Conservation (phyloP, 1,140 invertebrate genomes). For the Holcopasites calliopsidis region DNA sequence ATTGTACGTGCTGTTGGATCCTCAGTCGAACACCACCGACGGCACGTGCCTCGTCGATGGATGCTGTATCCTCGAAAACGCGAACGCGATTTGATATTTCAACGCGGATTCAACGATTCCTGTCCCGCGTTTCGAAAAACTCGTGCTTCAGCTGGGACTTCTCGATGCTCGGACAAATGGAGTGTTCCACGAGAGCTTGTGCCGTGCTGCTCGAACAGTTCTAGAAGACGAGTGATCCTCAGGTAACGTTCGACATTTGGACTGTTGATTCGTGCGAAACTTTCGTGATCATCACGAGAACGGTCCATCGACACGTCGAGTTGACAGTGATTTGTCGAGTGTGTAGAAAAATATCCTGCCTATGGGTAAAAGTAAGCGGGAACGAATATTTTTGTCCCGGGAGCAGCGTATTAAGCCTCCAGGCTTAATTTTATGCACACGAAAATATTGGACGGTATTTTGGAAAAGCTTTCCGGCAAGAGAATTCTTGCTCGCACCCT, state of each 20-base stretch:
- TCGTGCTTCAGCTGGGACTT: neutral
- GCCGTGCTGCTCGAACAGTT: neutral
- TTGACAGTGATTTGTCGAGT: neutral
- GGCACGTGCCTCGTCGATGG: conserved; percentile 38
- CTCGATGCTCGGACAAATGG: neutral
- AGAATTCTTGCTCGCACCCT: neutral
- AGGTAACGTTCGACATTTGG: conserved; percentile 32
- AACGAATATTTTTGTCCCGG: neutral
- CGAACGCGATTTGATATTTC: conserved; percentile 17
- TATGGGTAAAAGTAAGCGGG: neutral
- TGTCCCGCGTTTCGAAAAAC: neutral
- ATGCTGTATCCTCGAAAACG: conserved; percentile 26
- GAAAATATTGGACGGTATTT: neutral
- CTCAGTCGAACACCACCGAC: conserved; percentile 47
- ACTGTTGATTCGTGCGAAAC: too few species aligned
- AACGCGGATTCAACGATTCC: neutral
- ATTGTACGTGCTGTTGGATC: conserved; percentile 34
- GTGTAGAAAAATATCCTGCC: neutral
- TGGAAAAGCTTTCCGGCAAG: neutral
- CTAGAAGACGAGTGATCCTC: neutral
- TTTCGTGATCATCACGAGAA: too few species aligned
- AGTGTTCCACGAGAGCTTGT: neutral
- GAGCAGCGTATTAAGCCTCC: too few species aligned
- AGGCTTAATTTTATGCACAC: neutral
- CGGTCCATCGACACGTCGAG: neutral